A percentile compares a stretch with the other conserved stretches of the same genome.
Evolutionary conservation across 2,888 invertebrate genomes (phyloP).

Genomic region (Drosophila anomalata): DNA sequence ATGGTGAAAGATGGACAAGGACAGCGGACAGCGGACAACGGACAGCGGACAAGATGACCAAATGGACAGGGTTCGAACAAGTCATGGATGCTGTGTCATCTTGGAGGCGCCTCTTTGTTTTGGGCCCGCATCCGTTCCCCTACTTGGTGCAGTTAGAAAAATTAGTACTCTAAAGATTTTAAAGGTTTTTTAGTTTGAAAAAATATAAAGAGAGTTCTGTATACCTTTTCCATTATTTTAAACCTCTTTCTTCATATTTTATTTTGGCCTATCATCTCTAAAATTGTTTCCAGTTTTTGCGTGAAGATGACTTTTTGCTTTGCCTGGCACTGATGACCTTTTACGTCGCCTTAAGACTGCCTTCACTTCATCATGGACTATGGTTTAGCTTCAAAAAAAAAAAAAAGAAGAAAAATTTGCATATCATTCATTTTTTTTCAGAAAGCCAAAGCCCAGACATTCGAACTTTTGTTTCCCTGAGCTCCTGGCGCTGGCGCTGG

Average conservation of each 20-base stretch:
- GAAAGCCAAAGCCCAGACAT: neutral
- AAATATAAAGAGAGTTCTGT: neutral
- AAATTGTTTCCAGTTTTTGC: constrained; percentile 33
- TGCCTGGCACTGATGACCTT: constrained; percentile 62
- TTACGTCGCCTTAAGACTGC: constrained; percentile 66
- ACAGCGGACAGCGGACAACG: neutral
- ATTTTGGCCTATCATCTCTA: constrained; percentile 3
- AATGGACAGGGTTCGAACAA: constrained; percentile 26
- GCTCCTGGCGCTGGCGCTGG: constrained; percentile 17
- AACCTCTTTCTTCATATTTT: neutral
- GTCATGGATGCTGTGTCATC: constrained; percentile 67
- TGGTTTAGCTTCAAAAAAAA: constrained; percentile 18
- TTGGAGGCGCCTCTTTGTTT: constrained; percentile 70
- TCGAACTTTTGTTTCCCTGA: constrained; percentile 1
- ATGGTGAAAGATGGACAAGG: constrained; percentile 59
- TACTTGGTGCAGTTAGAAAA: neutral
- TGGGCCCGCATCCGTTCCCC: constrained; percentile 3
- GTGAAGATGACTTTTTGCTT: constrained; percentile 50
- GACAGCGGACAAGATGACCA: constrained; percentile 30
- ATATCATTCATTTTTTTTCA: constrained; percentile 68
- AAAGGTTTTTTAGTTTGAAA: neutral
- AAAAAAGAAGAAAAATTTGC: constrained; percentile 57
- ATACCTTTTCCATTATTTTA: neutral
- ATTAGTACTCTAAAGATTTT: neutral
- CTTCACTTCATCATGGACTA: constrained; percentile 48